Percentiles rank a stretch among this genome's conserved stretches.
These are phyloP conservation scores for Beris morrisii DNA, from an alignment of 2,888 invertebrate species.

Conservation along the genomic window DNA sequence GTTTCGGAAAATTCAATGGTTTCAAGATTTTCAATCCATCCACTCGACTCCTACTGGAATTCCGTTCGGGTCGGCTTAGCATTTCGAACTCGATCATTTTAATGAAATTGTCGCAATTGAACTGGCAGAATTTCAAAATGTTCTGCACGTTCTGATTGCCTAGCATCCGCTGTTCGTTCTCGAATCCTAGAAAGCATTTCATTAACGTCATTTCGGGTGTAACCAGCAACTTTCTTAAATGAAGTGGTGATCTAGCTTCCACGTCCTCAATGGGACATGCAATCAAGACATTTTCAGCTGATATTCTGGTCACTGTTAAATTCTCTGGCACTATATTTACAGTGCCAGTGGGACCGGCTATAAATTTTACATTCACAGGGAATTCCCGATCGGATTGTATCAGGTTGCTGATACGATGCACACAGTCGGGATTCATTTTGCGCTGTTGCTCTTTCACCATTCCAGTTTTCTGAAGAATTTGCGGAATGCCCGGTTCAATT, in stretches of 20 bases:
- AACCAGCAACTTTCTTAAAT: conserved; percentile 59
- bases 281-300: conserved; percentile 56
- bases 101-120: conserved; percentile 55
- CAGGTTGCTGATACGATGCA: conserved; percentile 52
- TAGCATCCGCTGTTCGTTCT: conserved; percentile 55
- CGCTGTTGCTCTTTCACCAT: conserved; percentile 44
- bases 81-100: conserved; percentile 54
- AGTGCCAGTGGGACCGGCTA: conserved; percentile 49
- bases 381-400: conserved; percentile 47
- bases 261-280: conserved; percentile 60
- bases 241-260: conserved; percentile 57
- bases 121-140: conserved; percentile 55
- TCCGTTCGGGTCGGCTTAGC: conserved; percentile 53
- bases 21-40: conserved; percentile 62
- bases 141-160: conserved; percentile 56
- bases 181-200: conserved; percentile 53
- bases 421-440: conserved; percentile 54
- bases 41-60: conserved; percentile 58
- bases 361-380: conserved; percentile 52
- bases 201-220: conserved; percentile 52
- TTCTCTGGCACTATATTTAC: conserved; percentile 50
- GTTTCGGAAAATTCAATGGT: conserved; percentile 52
- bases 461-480: conserved; percentile 51
- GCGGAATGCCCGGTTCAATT: conserved; percentile 62
- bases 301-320: conserved; percentile 50